Evolutionary conservation across 2,888 invertebrate species (phyloP), one percentile per base, ranked within the genome.

Genomic region (Nymphalis urticae): DNA sequence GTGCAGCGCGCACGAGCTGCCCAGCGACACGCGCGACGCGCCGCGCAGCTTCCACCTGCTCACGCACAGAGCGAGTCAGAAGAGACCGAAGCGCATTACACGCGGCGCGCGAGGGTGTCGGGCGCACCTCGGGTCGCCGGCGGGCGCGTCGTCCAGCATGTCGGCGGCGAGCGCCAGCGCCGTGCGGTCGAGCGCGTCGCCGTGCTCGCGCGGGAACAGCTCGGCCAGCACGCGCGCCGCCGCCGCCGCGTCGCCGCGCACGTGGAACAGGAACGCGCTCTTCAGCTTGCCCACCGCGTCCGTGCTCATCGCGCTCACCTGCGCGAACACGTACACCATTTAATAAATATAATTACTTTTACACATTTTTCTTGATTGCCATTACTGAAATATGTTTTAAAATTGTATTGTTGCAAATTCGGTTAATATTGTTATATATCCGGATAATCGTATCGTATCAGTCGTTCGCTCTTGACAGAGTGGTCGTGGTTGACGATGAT

Each of bases 131-230:
- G 98, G 98, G 93, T 98, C 98, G 17, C 97, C 95, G 0, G 96
- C 95, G 1, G 98, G 98, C 75, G 95, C 95, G 87, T 98, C 98
- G 83, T 98, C 96, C 66, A 98, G 94, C 77, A 98, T 93, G 82
- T 97, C 96, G 48, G 65, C 48, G 51, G 93, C 79, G 68, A 93
- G 64, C 27, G 68, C 87, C 70, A 93, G 87, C 54, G 93, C 68
- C 53, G 68, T 64, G 68, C 63, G 59, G 51, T 60, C 77, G 65
- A 93, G 93, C 58, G 88, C 86, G 64, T 70, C 70, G 47, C 58
- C 93, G 79, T 71, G 27, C 17, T 56, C 54, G 27, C 54, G 93
- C n/a, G 88, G 85, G 81, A 88, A 85, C 82, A 86, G 80, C 73
- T 81, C 82, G 42, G 75, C 80, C 27, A 89, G 69, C 16, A 84